phyloP scores from a whole-genome alignment of 2,888 invertebrate species.

The Autographa gamma region DNA sequence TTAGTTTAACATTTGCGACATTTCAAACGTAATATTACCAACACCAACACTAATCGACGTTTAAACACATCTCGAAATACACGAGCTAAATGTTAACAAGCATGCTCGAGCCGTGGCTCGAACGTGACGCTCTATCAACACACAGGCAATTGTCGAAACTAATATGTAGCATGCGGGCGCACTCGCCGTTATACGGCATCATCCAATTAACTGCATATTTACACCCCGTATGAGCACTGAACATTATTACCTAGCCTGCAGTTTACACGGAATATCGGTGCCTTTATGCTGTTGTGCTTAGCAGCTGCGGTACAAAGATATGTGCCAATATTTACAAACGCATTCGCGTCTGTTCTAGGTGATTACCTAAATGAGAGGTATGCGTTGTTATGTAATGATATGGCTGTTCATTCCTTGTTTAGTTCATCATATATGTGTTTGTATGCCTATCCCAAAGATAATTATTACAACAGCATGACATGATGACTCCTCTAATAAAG shows the following conservation, averaged over 20 bases:
- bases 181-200: conserved; percentile 66
- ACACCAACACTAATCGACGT: not conserved
- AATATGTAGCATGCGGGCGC: conserved; percentile 61
- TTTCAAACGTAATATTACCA: not conserved
- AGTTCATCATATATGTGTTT: not conserved
- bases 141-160: conserved; percentile 64
- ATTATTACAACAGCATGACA: not conserved
- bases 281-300: conserved; percentile 34
- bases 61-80: conserved; percentile 20
- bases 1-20: not conserved
- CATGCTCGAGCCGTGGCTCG: conserved; percentile 30
- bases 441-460: not conserved
- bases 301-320: conserved; percentile 43
- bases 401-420: not conserved
- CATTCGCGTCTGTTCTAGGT: not conserved
- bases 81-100: conserved; percentile 44
- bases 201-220: conserved; percentile 73
- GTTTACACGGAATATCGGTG: conserved; percentile 52
- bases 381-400: not conserved
- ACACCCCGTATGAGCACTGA: conserved; percentile 55
- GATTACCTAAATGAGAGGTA: not conserved
- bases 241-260: conserved; percentile 47
- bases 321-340: conserved; percentile 35
- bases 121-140: conserved; percentile 59
- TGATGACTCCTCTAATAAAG: not conserved